Evolutionary conservation across 2,888 invertebrate genomes (phyloP).

Genomic region (Crioceris asparagi): DNA sequence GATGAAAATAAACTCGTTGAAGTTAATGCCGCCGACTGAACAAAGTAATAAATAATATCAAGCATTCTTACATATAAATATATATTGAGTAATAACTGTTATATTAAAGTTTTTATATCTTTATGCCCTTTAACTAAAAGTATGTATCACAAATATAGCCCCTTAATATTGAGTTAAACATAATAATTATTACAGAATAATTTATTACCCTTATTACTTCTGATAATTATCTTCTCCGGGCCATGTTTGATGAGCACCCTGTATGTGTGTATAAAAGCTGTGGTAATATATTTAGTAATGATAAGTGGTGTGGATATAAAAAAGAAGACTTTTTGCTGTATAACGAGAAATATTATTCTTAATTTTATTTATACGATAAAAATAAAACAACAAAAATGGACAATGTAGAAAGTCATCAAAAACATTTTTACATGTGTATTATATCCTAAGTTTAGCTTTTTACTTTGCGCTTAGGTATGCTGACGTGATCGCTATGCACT

Average conservation of each 20-base stretch:
- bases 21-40: slow-evolving; percentile 33
- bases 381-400: too few relatives aligned
- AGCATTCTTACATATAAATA: slow-evolving; percentile 10
- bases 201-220: too few relatives aligned
- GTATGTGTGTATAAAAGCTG: slow-evolving; percentile 35
- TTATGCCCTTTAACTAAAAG: slow-evolving; percentile 21
- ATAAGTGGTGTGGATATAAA: slow-evolving; percentile 26
- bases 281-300: slow-evolving; percentile 30
- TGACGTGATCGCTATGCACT: slow-evolving; percentile 36
- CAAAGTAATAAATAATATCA: slow-evolving; percentile 3
- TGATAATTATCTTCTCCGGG: too few relatives aligned
- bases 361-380: slow-evolving; percentile 21
- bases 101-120: slow-evolving; percentile 32
- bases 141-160: too few relatives aligned
- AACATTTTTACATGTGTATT: slow-evolving; percentile 24
- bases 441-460: slow-evolving; percentile 30
- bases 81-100: slow-evolving; percentile 21
- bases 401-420: slow-evolving; percentile 14
- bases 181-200: too few relatives aligned
- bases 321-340: slow-evolving; percentile 21
- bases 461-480: slow-evolving; percentile 36
- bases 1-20: slow-evolving; percentile 29
- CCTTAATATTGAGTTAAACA: too few relatives aligned
- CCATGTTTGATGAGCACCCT: not conserved
- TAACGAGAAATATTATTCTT: slow-evolving; percentile 17